Evolutionary conservation across 2,797 vertebrate species (phyloP).

Genomic region (Gambusia yucatana): DNA sequence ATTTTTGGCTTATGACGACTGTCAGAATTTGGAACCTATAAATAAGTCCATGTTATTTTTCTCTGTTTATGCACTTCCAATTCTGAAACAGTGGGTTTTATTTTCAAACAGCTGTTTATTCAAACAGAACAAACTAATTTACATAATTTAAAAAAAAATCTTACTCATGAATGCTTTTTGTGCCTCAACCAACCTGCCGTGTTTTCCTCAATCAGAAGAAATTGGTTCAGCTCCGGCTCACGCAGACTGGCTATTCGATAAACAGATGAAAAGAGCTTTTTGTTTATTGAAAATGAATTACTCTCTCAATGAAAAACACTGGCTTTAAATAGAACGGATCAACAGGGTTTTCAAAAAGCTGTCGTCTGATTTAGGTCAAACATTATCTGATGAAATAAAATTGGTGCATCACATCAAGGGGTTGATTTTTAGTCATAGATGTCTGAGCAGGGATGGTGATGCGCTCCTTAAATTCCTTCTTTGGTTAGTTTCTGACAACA

Average conservation of each 20-base stretch:
- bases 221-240: conserved; percentile 37
- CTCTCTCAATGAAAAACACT: neutral
- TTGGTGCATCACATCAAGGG: conserved; percentile 15
- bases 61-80: neutral
- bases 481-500: conserved; percentile 45
- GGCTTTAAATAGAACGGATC: conserved; percentile 40
- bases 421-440: conserved; percentile 46
- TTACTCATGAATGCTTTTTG: conserved; percentile 18
- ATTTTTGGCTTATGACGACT: neutral
- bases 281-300: conserved; percentile 47
- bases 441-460: conserved; percentile 28
- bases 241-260: conserved; percentile 23
- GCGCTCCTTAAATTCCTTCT: conserved; percentile 34
- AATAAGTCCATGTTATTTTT: neutral
- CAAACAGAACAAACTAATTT: conserved; percentile 24
- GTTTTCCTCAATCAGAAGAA: conserved; percentile 29
- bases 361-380: conserved; percentile 18
- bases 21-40: neutral
- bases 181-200: conserved; percentile 11
- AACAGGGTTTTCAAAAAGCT: conserved; percentile 32
- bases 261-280: conserved; percentile 13
- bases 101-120: conserved; percentile 10
- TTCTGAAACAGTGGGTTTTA: conserved; percentile 4
- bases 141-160: conserved; percentile 9
- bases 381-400: conserved; percentile 49